phyloP scores from a whole-genome alignment of 2,113 vertebrate genomes.

The Ranitomeya imitator region DNA sequence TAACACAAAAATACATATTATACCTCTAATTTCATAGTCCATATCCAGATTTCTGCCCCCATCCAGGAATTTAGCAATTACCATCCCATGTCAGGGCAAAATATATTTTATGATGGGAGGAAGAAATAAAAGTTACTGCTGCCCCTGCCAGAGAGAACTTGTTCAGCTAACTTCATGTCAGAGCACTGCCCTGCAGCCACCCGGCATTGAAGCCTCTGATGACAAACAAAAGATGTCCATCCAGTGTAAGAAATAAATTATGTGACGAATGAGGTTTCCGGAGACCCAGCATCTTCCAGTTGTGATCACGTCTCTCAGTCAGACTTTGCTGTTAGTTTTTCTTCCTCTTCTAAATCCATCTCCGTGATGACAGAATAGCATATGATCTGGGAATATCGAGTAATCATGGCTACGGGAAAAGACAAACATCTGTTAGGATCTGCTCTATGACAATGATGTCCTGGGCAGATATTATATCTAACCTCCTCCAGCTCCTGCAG shows the following conservation, averaged over 20 bases:
- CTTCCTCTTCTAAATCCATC: slow-evolving; percentile 77
- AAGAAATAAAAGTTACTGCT: neutral
- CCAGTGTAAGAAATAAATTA: slow-evolving; percentile 54
- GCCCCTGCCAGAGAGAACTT: slow-evolving; percentile 45
- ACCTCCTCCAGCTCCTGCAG: neutral
- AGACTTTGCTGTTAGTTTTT: slow-evolving; percentile 61
- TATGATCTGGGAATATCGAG: slow-evolving; percentile 78
- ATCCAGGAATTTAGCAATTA: neutral
- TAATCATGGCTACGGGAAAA: slow-evolving; percentile 61
- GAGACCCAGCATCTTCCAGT: neutral
- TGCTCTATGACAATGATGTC: neutral
- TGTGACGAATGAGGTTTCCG: neutral
- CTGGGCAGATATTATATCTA: neutral
- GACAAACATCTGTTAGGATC: neutral
- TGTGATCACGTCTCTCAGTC: slow-evolving; percentile 57
- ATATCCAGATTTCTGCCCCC: neutral
- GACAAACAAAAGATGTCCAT: neutral
- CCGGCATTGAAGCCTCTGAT: neutral
- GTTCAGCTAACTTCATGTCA: slow-evolving; percentile 14
- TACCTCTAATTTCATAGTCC: neutral
- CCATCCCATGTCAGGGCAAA: neutral
- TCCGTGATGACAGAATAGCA: slow-evolving; percentile 85
- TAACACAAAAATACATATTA: neutral
- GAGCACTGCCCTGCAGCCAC: slow-evolving; percentile 52
- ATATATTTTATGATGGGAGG: neutral